These are phyloP conservation scores for Brenthis hecate DNA, from an alignment of 2,888 invertebrate genomes.

Conservation along the genomic window DNA sequence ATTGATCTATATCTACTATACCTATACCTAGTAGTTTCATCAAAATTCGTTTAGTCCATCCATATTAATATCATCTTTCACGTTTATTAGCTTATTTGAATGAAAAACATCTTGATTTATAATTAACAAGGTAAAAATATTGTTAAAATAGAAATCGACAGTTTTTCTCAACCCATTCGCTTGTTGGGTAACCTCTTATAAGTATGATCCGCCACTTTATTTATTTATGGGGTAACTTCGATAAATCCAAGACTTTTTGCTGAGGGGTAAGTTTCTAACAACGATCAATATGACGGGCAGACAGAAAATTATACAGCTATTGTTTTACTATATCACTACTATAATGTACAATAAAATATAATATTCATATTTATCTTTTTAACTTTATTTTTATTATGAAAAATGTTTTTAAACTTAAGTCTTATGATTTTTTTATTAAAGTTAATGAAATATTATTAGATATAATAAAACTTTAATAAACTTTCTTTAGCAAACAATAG, in stretches of 20 bases:
- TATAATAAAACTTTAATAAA: too few relatives aligned
- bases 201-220: constrained; percentile 76
- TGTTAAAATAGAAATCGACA: constrained; percentile 55
- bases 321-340: constrained; percentile 17
- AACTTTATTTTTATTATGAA: too few relatives aligned
- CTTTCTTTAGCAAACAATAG: too few relatives aligned
- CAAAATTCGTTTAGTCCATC: too few relatives aligned
- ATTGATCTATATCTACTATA: too few relatives aligned
- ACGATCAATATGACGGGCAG: constrained; percentile 67
- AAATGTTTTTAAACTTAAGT: too few relatives aligned
- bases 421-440: too few relatives aligned
- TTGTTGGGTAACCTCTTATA: constrained; percentile 62
- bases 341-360: constrained; percentile 1
- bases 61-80: too few relatives aligned
- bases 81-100: too few relatives aligned
- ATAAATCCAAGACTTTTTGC: constrained; percentile 76
- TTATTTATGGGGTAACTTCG: constrained; percentile 80
- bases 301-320: constrained; percentile 49
- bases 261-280: constrained; percentile 76
- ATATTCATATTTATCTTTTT: not conserved
- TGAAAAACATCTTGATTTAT: too few relatives aligned
- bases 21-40: too few relatives aligned
- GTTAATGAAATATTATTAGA: too few relatives aligned
- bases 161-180: constrained; percentile 65
- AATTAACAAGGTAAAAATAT: not conserved